Base-by-base conservation (phyloP, 1,140 invertebrate genomes). In the Carcinoscorpius rotundicauda region DNA sequence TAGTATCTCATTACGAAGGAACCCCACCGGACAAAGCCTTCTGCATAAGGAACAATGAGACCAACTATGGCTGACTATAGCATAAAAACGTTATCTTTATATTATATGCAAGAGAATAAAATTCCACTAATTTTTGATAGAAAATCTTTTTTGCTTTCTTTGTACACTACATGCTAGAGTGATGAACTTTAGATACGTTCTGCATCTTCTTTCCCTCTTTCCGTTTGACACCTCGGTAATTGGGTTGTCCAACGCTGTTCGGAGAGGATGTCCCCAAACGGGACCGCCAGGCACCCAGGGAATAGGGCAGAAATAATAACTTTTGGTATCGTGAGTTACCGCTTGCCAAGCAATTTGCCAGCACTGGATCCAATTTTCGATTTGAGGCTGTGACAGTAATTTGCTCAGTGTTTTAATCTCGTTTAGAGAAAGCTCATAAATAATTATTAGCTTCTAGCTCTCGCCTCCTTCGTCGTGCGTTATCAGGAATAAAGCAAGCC, bases 31-130 rank as follows among this genome's bases (percentile, higher is more conserved):
- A 29, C 29, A 29, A 29, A 29, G 29, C 29, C 29, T 29, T 29
- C 29, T 29, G 29, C 29, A 29, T 29, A 29, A 29, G 29, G 29
- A 29, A 29, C 29, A 29, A 29, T 29, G 29, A 29, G 29, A 29
- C 29, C 29, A 29, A 29, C 0, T 29, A 29, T 29, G 29, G 29
- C 29, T 29, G 29, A 29, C 29, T 29, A 29, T 29, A 29, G 29
- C 29, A 29, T 29, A 29, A 29, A 29, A 29, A 29, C 29, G 29
- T 29, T 29, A 29, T 29, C 29, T 29, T 29, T 29, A 29, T 29
- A 29, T 29, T 29, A 52, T 89, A 97, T 74, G 76, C 78, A n/a
- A 93, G 91, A 61, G 72, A 74, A 29, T 29, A 29, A 29, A 29
- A 29, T 1, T 29, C 29, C 29, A 29, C 29, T 29, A 29, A 29